phyloP scores from a whole-genome alignment of 1,140 invertebrate species.

The Stegodyphus mimosarum region DNA sequence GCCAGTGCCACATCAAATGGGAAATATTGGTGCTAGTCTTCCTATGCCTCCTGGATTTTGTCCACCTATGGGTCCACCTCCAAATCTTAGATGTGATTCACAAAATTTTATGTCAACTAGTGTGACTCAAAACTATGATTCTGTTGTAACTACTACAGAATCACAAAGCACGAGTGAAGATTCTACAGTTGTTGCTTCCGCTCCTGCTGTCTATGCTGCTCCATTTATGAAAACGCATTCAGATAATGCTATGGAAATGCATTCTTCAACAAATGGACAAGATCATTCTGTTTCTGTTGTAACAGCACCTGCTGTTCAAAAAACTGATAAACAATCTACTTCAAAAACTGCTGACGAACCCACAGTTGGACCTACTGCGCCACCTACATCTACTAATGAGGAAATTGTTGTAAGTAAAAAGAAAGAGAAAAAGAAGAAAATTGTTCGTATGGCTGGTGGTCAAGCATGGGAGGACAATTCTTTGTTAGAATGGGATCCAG shows the following conservation, averaged over 20 bases:
- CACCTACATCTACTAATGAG: neutral
- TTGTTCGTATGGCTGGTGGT: constrained; percentile 90
- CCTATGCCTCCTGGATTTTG: constrained; percentile 48
- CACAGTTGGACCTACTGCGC: neutral
- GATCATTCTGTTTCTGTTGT: neutral
- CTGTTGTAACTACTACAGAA: neutral
- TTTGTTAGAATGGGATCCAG: constrained; percentile 85
- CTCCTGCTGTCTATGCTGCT: constrained; percentile 56
- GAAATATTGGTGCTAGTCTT: constrained; percentile 16
- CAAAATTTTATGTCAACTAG: constrained; percentile 18
- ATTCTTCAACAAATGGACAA: constrained; percentile 7
- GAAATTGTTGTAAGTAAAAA: constrained; percentile 38
- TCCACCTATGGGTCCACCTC: neutral
- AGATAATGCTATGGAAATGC: constrained; percentile 1
- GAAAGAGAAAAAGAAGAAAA: constrained; percentile 78
- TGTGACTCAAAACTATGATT: neutral
- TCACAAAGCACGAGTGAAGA: constrained; percentile 13
- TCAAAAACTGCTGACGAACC: constrained; percentile 6
- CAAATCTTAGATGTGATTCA: neutral
- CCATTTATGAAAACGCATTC: constrained; percentile 53
- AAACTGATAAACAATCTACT: neutral
- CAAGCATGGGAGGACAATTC: constrained; percentile 92
- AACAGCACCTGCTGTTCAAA: neutral
- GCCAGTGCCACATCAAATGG: constrained; percentile 24
- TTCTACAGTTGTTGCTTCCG: constrained; percentile 39